These are phyloP conservation scores for Peromyscus aztecus DNA, from an alignment of 2,797 vertebrate genomes.

Conservation along the genomic window DNA sequence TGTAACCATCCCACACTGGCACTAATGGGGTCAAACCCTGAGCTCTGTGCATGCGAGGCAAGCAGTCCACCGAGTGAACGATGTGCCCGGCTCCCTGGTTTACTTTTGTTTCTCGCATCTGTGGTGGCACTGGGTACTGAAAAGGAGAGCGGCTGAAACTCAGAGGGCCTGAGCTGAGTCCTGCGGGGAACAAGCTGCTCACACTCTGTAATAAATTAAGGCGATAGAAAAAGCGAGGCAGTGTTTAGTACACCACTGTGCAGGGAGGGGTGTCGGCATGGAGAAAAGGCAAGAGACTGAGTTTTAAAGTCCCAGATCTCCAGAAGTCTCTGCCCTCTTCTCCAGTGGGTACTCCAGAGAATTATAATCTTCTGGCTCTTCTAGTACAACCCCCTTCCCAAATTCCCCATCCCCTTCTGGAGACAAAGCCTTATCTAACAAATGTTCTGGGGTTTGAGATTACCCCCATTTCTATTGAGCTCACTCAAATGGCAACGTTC, in stretches of 20 bases:
- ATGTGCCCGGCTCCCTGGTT: background rate
- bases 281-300: background rate
- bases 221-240: background rate
- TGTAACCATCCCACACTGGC: background rate
- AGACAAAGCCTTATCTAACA: background rate
- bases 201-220: background rate
- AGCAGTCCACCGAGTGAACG: background rate
- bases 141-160: background rate
- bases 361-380: background rate
- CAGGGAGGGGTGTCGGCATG: background rate
- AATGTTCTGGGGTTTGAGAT: background rate
- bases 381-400: background rate
- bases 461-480: background rate
- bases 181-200: background rate
- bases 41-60: background rate
- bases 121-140: background rate
- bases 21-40: background rate
- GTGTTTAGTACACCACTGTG: background rate
- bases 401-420: background rate
- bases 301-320: background rate
- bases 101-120: conserved; percentile 28
- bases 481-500: background rate
- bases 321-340: background rate
- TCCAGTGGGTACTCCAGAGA: background rate
- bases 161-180: background rate